These are phyloP conservation scores for Belgica antarctica DNA, from an alignment of 2,888 invertebrate species.

Conservation along the genomic window DNA sequence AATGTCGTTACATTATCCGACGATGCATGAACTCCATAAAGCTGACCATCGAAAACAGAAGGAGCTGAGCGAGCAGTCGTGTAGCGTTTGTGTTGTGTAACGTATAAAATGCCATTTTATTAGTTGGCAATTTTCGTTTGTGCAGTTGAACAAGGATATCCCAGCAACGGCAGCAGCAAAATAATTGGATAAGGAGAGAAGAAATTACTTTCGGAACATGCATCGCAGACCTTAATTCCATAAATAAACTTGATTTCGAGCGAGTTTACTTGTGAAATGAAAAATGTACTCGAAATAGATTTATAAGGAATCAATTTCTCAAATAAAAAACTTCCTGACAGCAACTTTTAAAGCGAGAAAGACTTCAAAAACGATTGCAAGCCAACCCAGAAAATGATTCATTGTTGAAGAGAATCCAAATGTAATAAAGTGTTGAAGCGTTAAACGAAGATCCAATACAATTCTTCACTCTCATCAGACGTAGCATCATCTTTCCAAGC, in stretches of 20 bases:
- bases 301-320: conserved; percentile 32
- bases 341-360: neutral
- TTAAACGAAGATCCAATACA: conserved; percentile 8
- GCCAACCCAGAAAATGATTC: neutral
- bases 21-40: conserved; percentile 27
- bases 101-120: conserved; percentile 18
- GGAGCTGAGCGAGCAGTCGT: neutral
- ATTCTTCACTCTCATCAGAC: conserved; percentile 15
- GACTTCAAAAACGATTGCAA: neutral
- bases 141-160: conserved; percentile 19
- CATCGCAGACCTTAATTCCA: conserved; percentile 1
- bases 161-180: neutral
- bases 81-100: conserved; percentile 8
- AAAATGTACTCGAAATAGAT: conserved; percentile 5
- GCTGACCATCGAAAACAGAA: conserved; percentile 32
- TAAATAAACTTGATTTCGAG: conserved; percentile 9
- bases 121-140: conserved; percentile 28
- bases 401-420: neutral
- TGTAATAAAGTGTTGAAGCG: conserved; percentile 29
- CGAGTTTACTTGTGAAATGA: neutral
- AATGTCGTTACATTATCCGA: conserved; percentile 34
- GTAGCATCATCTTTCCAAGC: neutral
- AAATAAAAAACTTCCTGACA: conserved; percentile 3
- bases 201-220: neutral
- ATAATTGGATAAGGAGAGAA: conserved; percentile 15